phyloP scores from a whole-genome alignment of 2,888 invertebrate species.

The Holacanthella duospinosa region DNA sequence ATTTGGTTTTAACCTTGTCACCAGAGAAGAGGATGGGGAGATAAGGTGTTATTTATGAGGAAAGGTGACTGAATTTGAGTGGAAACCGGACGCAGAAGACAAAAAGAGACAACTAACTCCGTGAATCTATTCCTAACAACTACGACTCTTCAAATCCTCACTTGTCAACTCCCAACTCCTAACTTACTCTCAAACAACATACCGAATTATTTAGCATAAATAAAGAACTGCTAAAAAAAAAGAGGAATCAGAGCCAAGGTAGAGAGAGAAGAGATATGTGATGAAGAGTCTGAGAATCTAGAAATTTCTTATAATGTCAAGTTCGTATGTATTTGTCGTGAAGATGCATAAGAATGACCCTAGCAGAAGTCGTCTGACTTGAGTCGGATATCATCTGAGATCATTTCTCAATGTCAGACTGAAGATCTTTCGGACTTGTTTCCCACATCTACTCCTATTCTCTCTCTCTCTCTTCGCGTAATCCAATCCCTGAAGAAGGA shows the following conservation, averaged over 20 bases:
- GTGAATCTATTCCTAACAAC: no score
- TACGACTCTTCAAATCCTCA: no score
- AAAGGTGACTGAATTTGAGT: not conserved
- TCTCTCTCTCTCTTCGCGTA: not conserved
- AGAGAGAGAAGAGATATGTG: not conserved
- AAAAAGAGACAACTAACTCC: no score
- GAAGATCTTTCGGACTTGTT: not conserved
- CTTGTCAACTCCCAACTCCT: no score
- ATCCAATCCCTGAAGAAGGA: not conserved
- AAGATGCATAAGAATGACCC: no score
- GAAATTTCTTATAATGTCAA: not conserved
- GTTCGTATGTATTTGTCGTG: no score
- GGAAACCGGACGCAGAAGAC: not conserved
- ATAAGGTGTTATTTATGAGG: not conserved
- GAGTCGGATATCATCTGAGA: not conserved
- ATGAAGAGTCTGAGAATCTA: not conserved
- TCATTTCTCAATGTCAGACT: not conserved
- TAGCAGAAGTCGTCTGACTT: not conserved
- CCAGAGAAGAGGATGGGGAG: not conserved
- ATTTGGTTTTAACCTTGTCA: slow-evolving; percentile 1
- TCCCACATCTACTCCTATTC: not conserved
- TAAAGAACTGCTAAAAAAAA: not conserved
- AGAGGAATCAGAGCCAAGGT: not conserved
- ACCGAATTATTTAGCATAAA: not conserved
- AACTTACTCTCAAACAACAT: no score